These are phyloP conservation scores for Xyrauchen texanus DNA, from an alignment of 2,113 vertebrate genomes.

Conservation along the genomic window DNA sequence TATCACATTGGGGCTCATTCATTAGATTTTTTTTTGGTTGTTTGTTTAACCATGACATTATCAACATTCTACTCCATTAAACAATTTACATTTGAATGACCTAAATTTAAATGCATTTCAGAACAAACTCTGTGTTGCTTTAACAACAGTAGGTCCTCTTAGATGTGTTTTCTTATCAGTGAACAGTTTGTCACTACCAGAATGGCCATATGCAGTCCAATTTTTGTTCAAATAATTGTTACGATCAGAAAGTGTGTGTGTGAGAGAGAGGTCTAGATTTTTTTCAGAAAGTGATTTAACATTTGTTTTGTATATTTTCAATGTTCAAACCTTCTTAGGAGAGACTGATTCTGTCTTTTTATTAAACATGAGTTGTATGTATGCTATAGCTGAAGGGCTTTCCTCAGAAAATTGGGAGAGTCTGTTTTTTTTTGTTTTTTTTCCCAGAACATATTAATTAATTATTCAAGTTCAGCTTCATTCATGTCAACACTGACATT, in stretches of 20 bases:
- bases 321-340: neutral
- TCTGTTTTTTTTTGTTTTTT: neutral
- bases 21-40: too few species aligned
- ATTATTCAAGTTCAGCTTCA: too few species aligned
- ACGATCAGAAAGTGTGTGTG: constrained; percentile 15
- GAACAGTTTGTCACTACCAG: neutral
- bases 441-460: too few species aligned
- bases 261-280: too few species aligned
- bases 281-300: too few species aligned
- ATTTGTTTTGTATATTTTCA: too few species aligned
- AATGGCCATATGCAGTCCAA: constrained; percentile 18
- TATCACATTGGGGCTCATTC: too few species aligned
- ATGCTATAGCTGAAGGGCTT: constrained; percentile 26
- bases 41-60: too few species aligned
- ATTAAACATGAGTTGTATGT: constrained; percentile 26
- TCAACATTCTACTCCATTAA: neutral
- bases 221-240: constrained; percentile 35
- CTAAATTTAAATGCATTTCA: neutral
- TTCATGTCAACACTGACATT: too few species aligned
- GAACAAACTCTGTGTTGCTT: neutral
- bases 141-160: constrained; percentile 8
- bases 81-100: neutral
- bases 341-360: constrained; percentile 10
- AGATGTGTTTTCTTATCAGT: neutral
- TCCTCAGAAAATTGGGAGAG: constrained; percentile 18